phyloP scores from a whole-genome alignment of 2,888 invertebrate species.

The Cerceris ruficornis region DNA sequence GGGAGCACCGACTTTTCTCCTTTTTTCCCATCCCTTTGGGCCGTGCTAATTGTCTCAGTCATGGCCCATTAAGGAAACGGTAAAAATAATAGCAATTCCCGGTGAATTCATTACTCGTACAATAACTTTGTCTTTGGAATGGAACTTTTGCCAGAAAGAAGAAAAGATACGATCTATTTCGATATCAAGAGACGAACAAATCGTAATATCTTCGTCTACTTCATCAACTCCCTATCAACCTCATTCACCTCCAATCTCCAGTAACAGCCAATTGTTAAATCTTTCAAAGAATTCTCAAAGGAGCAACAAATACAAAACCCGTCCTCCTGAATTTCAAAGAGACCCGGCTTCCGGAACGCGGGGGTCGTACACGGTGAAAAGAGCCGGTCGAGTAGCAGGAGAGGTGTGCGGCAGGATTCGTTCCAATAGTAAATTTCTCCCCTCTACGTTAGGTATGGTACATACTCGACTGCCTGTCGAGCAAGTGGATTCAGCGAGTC shows the following conservation, averaged over 20 bases:
- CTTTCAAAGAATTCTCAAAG: background rate
- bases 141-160: too few species aligned
- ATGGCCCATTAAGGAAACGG: background rate
- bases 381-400: conserved; percentile 24
- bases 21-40: background rate
- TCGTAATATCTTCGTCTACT: too few species aligned
- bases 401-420: conserved; percentile 33
- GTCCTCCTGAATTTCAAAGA: background rate
- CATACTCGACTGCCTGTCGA: conserved; percentile 54
- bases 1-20: background rate
- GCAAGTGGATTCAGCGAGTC: conserved; percentile 67
- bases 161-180: too few species aligned
- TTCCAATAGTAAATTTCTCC: conserved; percentile 51
- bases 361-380: background rate
- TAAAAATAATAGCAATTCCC: background rate
- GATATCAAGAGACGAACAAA: too few species aligned
- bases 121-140: background rate
- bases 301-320: background rate
- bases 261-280: background rate
- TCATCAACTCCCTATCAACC: too few species aligned
- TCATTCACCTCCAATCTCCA: too few species aligned
- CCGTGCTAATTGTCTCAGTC: background rate
- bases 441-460: conserved; percentile 20
- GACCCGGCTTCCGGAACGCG: background rate
- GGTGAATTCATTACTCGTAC: background rate